phyloP scores from a whole-genome alignment of 1,140 invertebrate species.

The Drosophila persimilis region DNA sequence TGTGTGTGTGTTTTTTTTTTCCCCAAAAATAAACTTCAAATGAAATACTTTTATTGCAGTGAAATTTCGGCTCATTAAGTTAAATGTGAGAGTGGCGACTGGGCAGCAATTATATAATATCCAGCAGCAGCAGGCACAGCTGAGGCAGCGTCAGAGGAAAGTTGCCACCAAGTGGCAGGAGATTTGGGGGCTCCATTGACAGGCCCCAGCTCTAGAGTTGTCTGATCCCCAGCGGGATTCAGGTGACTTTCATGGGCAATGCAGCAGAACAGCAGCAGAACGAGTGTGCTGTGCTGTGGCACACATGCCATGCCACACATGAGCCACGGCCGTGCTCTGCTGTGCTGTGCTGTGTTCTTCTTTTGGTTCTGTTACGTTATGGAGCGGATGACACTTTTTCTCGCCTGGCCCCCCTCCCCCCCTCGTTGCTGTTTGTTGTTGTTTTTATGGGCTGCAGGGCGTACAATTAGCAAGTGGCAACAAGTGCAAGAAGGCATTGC shows the following conservation, averaged over 20 bases:
- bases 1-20: no score
- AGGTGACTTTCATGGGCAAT: conserved; percentile 55
- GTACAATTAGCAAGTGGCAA: conserved; percentile 21
- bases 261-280: conserved; percentile 57
- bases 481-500: background rate
- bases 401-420: background rate
- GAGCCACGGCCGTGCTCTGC: background rate
- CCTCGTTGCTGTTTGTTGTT: background rate
- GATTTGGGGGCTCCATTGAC: background rate
- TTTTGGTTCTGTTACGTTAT: conserved; percentile 53
- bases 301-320: conserved; percentile 1
- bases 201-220: no score
- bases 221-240: background rate
- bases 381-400: conserved; percentile 49
- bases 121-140: background rate
- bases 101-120: conserved; percentile 66
- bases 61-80: conserved; percentile 76
- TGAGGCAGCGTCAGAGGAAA: conserved; percentile 5
- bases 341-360: conserved; percentile 20
- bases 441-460: conserved; percentile 32
- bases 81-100: conserved; percentile 57
- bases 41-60: conserved; percentile 73
- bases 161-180: conserved; percentile 24
- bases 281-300: background rate
- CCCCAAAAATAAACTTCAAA: conserved; percentile 35